These are phyloP conservation scores for Sebastes itinus DNA, from an alignment of 2,797 vertebrate species.

Conservation along the genomic window DNA sequence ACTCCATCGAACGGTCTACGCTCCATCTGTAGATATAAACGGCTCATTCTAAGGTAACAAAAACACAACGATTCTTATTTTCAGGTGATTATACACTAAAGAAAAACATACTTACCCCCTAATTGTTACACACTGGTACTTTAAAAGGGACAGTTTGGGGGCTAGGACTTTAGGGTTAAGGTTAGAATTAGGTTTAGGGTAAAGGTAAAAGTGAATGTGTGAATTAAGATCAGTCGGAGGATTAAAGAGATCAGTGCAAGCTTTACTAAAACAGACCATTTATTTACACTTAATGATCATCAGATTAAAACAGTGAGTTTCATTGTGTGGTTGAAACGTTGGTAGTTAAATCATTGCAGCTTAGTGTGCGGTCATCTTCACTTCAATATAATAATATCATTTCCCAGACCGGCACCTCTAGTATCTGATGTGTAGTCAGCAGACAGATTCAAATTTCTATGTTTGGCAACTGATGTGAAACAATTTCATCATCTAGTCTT, in stretches of 20 bases:
- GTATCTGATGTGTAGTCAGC: not conserved
- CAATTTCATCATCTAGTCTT: not conserved
- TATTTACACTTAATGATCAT: conserved; percentile 3
- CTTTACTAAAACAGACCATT: conserved; percentile 6
- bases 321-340: not conserved
- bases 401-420: not conserved
- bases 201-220: not conserved
- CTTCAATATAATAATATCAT: not conserved
- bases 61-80: too few relatives aligned
- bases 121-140: too few relatives aligned
- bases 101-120: too few relatives aligned
- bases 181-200: not conserved
- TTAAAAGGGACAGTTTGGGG: not conserved
- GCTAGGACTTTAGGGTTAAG: not conserved
- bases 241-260: not conserved
- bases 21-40: too few relatives aligned
- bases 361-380: not conserved
- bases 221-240: not conserved
- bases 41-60: too few relatives aligned
- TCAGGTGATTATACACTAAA: too few relatives aligned
- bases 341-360: not conserved
- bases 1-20: too few relatives aligned
- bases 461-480: not conserved
- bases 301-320: not conserved
- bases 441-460: not conserved